Percentiles rank a stretch among this genome's conserved stretches.
Evolutionary conservation across 2,888 invertebrate species (phyloP).

Genomic region (Drosophila fungiperda): DNA sequence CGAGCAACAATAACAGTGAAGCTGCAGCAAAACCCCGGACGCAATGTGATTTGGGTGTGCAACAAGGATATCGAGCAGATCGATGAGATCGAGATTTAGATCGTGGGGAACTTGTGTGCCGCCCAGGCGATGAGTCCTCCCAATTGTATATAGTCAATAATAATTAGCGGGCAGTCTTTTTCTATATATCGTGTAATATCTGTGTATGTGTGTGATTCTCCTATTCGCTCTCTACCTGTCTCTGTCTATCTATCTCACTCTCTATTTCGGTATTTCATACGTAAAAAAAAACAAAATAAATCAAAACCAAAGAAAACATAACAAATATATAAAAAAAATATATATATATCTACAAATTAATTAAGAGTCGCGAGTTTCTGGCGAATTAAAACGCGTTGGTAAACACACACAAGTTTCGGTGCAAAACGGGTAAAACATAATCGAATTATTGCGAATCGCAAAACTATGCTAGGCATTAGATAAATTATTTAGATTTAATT

Average conservation of each 20-base stretch:
- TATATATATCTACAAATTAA: conserved; percentile 16
- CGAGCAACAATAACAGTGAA: conserved; percentile 1
- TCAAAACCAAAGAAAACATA: conserved; percentile 5
- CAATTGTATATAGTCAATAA: conserved; percentile 53
- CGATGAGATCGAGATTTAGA: conserved; percentile 50
- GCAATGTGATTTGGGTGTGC: conserved; percentile 32
- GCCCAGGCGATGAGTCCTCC: conserved; percentile 42
- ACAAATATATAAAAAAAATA: neutral
- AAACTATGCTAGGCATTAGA: conserved; percentile 64
- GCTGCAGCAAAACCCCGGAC: conserved; percentile 2
- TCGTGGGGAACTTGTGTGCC: conserved; percentile 53
- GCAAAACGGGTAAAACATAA: conserved; percentile 78
- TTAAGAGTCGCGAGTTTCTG: conserved; percentile 22
- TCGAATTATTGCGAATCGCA: conserved; percentile 60
- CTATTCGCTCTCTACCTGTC: conserved; percentile 25
- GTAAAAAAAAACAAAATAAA: conserved; percentile 29
- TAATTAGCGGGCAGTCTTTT: conserved; percentile 41
- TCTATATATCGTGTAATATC: conserved; percentile 29
- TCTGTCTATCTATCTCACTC: conserved; percentile 12
- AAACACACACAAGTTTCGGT: conserved; percentile 82
- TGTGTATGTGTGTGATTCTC: conserved; percentile 20
- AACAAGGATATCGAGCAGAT: conserved; percentile 25
- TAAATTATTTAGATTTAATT: conserved; percentile 70
- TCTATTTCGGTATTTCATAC: conserved; percentile 35
- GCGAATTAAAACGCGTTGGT: conserved; percentile 22